Evolutionary conservation across 2,113 vertebrate species (phyloP), one percentile per base, ranked within the genome.

Genomic region (Corythaixoides concolor): DNA sequence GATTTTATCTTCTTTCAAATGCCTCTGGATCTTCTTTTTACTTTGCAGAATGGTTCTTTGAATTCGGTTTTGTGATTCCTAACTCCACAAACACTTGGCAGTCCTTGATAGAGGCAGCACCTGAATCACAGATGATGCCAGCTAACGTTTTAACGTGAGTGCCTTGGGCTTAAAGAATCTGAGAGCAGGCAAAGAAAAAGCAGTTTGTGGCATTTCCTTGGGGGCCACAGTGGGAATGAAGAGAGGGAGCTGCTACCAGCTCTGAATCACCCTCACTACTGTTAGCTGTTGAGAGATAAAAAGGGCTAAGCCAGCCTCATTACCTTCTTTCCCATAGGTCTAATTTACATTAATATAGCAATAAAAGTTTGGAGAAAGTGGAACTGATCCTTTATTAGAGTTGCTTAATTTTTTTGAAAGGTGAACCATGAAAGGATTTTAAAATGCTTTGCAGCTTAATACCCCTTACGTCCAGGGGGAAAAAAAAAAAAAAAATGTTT

Each of bases 1-100:
- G 72, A 87, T 80, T 95, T 89, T 85, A 63, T 37, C 35, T 75
- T 89, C 73, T 89, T 94, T 94, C 64, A 89, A 45, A 78, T 89
- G 66, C 86, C 43, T 79, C 83, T 76, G 88, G 66, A 73, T 67
- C 9, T 45, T 87, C 68, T 88, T 69, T 96, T 96, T 63, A 97
- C 95, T 92, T 78, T 96, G 39, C 98, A 99, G 99, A 99, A 92
- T 99, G 99, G 99, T 99, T 99, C 98, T 99, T 99, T 96, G 99
- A 99, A 97, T 99, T 99, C 88, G 99, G 99, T 93, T 99, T 99
- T 93, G 99, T 99, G 96, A 99, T 99, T 93, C 99, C 99, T 63
- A 99, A 99, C 97, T 99, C 99, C 96, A 99, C 99, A 97, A 99
- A 99, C 98, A 99, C 99, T 85, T 99, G 99, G 99, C 99, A 99